Conservation (phyloP, 2,797 vertebrate species). For the Leuciscus waleckii region DNA sequence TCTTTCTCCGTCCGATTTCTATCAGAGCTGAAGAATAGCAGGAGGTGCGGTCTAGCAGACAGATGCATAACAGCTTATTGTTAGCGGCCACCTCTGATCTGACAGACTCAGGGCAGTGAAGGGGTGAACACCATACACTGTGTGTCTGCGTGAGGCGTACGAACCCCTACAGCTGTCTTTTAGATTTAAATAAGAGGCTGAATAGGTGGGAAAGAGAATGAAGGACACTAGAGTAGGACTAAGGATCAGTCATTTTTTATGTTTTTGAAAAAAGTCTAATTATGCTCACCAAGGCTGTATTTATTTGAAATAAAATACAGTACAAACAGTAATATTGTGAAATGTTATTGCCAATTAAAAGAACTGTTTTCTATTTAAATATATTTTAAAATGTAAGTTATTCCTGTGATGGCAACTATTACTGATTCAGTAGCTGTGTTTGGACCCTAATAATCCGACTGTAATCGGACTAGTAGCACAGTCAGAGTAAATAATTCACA, state of each 20-base stretch:
- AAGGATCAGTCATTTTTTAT: neutral
- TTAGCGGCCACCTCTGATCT: conserved; percentile 73
- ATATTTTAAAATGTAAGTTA: neutral
- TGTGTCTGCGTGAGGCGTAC: neutral
- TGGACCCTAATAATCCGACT: too few species aligned
- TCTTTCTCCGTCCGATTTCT: conserved; percentile 62
- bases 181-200: conserved; percentile 7
- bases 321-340: too few species aligned
- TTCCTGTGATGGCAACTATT: neutral
- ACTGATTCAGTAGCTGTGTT: neutral
- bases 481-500: too few species aligned
- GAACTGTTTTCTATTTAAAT: neutral
- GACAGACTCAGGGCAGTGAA: conserved; percentile 50
- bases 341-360: neutral
- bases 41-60: conserved; percentile 59
- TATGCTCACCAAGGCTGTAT: neutral
- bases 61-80: conserved; percentile 77
- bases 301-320: neutral
- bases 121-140: conserved; percentile 38
- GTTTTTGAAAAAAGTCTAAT: neutral
- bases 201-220: conserved; percentile 15
- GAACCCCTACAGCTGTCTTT: conserved; percentile 43
- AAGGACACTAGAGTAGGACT: neutral
- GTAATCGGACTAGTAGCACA: too few species aligned
- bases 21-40: conserved; percentile 42